These are phyloP conservation scores for Raphicerus campestris DNA, from an alignment of 2,113 vertebrate species.

Conservation along the genomic window DNA sequence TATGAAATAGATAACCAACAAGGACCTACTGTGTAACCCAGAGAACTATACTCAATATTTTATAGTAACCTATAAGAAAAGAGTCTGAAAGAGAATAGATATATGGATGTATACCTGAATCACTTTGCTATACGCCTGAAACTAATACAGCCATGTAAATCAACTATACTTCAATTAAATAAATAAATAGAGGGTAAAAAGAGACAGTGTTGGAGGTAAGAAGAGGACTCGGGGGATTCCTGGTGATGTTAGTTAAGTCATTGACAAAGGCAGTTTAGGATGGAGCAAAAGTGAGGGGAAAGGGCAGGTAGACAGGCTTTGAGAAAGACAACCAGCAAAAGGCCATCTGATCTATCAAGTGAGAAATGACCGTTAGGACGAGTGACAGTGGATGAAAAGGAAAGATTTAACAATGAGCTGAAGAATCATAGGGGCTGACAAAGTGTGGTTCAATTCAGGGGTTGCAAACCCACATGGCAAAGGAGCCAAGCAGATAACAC, in stretches of 20 bases:
- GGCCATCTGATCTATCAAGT: neutral
- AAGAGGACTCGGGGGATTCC: neutral
- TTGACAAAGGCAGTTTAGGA: neutral
- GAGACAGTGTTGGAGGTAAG: neutral
- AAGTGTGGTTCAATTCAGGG: neutral
- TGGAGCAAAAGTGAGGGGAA: neutral
- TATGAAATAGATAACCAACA: neutral
- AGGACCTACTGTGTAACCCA: neutral
- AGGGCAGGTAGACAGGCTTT: neutral
- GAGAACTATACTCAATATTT: neutral
- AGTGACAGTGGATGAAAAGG: neutral
- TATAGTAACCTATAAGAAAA: neutral
- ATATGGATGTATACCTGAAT: neutral
- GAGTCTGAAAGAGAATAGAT: neutral
- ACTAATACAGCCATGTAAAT: too few species aligned
- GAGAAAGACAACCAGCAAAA: constrained; percentile 8
- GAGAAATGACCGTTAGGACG: neutral
- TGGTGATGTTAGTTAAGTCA: neutral
- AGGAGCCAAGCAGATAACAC: neutral
- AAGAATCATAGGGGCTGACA: neutral
- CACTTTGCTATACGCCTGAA: neutral
- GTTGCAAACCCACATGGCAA: neutral
- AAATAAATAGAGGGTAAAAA: neutral
- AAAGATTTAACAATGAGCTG: neutral
- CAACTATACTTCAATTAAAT: neutral